Base-by-base conservation (phyloP, 2,888 invertebrate genomes). In the Acrobasis consociella region DNA sequence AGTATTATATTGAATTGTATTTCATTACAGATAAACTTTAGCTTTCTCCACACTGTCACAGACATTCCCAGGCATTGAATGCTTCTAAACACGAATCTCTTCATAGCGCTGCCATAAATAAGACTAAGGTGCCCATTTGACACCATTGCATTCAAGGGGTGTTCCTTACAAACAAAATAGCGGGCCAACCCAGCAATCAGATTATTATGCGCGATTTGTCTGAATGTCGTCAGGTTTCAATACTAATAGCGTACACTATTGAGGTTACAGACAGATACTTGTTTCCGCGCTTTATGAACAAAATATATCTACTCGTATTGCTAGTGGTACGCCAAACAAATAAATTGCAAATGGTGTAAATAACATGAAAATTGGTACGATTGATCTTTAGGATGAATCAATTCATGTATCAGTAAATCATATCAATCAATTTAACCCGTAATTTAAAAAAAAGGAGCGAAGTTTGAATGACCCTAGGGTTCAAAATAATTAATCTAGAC, bases 181-280 rank as follows among this genome's bases (percentile, higher is more conserved):
- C 66, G 70, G 71, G 72, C 68, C 65, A 66, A 63, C 72, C 37
- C 56, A 46, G 65, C 64, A 65, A 77, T 83, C 76, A 72, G 78
- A 81, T 83, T 72, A 73, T 65, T 42, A 56, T 56, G 75, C 72
- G 74, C 73, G 66, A 75, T 79, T 76, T 76, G 76, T 75, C 67
- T 70, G 71, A 67, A 71, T 76, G 74, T 77, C 74, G 69, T 72
- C 69, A 71, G 62, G 62, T 70, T 67, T 65, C 62, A 60, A 49
- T 38, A 11, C 17, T 60, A 58, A 46, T 46, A n/a, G 13, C 7
- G n/a, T 46, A 46, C n/a, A 46, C 11, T 46, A 46, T 13, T 46
- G n/a, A 46, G n/a, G n/a, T 11, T n/a, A 13, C 46, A n/a, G 46
- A 46, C 2, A 7, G 13, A 13, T 13, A 10, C 46, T 5, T 5